Percentiles rank a stretch among this genome's conserved stretches.
These are phyloP conservation scores for Platynereis dumerilii DNA, from an alignment of 2,888 invertebrate species.

Conservation along the genomic window DNA sequence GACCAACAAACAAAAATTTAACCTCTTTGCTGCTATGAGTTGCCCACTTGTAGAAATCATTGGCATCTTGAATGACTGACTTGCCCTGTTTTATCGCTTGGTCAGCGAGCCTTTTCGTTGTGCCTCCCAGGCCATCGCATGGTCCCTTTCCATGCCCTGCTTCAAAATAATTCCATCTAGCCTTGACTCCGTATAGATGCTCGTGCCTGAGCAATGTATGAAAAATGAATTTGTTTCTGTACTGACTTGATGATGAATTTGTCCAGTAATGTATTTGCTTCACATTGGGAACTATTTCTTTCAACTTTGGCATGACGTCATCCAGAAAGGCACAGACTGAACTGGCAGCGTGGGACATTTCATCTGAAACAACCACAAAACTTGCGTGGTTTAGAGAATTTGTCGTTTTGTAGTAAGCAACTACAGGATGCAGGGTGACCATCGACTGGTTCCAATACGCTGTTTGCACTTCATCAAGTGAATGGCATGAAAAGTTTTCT, in stretches of 20 bases:
- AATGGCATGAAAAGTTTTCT: background rate
- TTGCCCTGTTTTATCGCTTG: background rate
- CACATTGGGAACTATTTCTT: background rate
- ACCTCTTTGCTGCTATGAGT: no score
- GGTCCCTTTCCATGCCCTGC: background rate
- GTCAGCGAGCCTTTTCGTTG: background rate
- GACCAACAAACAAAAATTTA: no score
- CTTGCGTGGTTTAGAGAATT: background rate
- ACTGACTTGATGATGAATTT: background rate
- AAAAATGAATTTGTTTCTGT: background rate
- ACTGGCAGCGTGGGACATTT: background rate
- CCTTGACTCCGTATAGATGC: background rate
- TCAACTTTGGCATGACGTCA: background rate
- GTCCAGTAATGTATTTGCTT: background rate
- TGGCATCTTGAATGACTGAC: background rate
- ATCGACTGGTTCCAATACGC: background rate
- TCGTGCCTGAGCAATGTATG: background rate
- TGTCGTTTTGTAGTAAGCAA: background rate
- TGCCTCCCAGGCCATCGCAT: background rate
- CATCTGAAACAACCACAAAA: background rate
- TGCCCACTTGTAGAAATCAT: background rate
- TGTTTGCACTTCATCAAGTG: background rate
- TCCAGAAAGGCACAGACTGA: background rate
- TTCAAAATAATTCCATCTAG: background rate
- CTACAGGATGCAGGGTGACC: background rate